A percentile compares a stretch with the other conserved stretches of the same genome.
Evolutionary conservation across 2,113 vertebrate genomes (phyloP).

Genomic region (Burhinus bistriatus): DNA sequence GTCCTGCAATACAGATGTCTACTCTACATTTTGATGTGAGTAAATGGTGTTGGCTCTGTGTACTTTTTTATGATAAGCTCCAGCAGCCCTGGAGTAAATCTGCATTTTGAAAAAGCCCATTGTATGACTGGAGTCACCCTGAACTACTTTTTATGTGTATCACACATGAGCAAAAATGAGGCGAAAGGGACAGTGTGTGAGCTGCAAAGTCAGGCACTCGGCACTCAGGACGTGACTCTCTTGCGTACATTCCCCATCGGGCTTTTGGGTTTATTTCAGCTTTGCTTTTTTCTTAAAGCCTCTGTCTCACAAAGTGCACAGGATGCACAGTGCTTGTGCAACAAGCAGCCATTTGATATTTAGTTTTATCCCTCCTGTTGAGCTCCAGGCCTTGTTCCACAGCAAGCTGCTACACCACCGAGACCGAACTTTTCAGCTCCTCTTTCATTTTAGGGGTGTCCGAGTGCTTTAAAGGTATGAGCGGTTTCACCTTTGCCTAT

Average conservation of each 20-base stretch:
- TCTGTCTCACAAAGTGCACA: neutral
- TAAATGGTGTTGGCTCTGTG: neutral
- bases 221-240: neutral
- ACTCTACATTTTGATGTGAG: neutral
- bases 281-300: neutral
- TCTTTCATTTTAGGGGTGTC: neutral
- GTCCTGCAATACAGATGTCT: neutral
- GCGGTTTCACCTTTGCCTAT: neutral
- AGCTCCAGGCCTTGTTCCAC: neutral
- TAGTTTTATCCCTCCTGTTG: neutral
- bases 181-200: rapidly evolving
- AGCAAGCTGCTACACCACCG: neutral
- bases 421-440: neutral
- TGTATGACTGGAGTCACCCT: neutral
- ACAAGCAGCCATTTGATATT: neutral
- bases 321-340: neutral
- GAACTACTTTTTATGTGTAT: neutral
- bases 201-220: neutral
- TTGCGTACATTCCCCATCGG: neutral
- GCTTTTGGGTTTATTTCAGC: neutral
- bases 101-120: neutral
- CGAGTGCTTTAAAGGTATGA: neutral
- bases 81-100: neutral
- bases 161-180: neutral
- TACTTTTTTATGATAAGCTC: neutral